Evolutionary conservation across 2,888 invertebrate genomes (phyloP).

Genomic region (Piscicola geometra): DNA sequence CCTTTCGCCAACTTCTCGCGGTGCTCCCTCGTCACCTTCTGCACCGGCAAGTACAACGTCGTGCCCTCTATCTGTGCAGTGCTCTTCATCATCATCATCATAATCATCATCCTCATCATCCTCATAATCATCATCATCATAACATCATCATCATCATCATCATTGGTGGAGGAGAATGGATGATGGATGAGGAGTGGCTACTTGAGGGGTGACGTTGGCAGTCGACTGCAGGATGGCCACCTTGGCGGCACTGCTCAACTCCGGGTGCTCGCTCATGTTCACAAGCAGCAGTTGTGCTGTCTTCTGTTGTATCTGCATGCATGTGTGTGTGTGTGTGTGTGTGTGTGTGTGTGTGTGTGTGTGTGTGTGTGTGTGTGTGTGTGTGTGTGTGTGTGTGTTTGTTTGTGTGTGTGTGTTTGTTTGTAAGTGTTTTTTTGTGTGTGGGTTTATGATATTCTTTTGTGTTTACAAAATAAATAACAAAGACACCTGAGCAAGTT

Average conservation of each 20-base stretch:
- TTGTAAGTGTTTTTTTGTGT: too few species aligned
- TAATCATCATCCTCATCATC: too few species aligned
- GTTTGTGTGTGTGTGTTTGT: too few species aligned
- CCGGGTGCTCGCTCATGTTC: conserved; percentile 77
- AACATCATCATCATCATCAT: too few species aligned
- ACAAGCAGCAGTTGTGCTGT: conserved; percentile 79
- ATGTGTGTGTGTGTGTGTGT: too few species aligned
- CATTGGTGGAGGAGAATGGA: too few species aligned
- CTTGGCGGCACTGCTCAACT: conserved; percentile 71
- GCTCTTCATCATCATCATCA: neutral
- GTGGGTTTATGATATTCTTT: neutral
- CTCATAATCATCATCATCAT: too few species aligned
- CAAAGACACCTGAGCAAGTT: conserved; percentile 79
- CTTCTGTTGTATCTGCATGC: conserved; percentile 62
- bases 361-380: too few species aligned
- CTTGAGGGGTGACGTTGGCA: conserved; percentile 83
- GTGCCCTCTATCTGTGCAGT: conserved; percentile 77
- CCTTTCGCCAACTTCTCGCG: conserved; percentile 80
- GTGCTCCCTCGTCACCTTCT: conserved; percentile 88
- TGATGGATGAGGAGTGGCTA: too few species aligned
- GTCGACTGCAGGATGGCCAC: conserved; percentile 74
- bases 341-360: too few species aligned
- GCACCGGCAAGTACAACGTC: conserved; percentile 77
- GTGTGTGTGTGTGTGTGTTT: too few species aligned
- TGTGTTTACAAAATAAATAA: neutral